phyloP scores from a whole-genome alignment of 1,140 invertebrate species.

The Ceratitis capitata region DNA sequence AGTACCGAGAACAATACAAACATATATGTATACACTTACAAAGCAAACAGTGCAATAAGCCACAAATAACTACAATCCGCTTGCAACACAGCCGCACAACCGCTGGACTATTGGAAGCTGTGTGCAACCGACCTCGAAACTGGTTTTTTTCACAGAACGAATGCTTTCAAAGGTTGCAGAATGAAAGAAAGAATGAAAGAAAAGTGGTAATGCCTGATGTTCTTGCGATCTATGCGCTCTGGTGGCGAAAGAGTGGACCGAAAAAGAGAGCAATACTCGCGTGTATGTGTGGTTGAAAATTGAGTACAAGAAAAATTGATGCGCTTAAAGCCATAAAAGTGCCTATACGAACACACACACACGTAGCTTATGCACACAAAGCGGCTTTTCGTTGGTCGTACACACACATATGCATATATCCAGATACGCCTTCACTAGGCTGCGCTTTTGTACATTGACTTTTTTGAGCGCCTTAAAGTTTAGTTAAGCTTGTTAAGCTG shows the following conservation, averaged over 20 bases:
- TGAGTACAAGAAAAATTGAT: neutral
- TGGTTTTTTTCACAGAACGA: conserved; percentile 13
- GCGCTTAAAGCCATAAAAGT: neutral
- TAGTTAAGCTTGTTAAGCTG: neutral
- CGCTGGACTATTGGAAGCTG: neutral
- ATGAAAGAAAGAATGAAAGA: neutral
- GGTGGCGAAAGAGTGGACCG: neutral
- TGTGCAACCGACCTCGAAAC: conserved; percentile 28
- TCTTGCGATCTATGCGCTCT: no score
- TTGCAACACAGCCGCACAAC: neutral
- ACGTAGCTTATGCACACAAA: neutral
- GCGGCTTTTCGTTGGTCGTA: neutral
- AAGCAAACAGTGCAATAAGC: neutral
- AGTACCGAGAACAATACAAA: neutral
- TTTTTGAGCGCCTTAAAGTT: neutral
- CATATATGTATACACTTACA: neutral
- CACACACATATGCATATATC: neutral
- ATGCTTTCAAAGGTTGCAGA: neutral
- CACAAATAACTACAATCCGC: neutral
- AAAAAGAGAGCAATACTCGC: neutral
- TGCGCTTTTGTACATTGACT: neutral
- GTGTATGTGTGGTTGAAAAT: no score
- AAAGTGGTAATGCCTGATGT: neutral
- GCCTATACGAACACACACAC: neutral
- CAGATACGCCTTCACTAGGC: neutral